Evolutionary conservation across 2,113 vertebrate species (phyloP).

Genomic region (Pseudonaja textilis): DNA sequence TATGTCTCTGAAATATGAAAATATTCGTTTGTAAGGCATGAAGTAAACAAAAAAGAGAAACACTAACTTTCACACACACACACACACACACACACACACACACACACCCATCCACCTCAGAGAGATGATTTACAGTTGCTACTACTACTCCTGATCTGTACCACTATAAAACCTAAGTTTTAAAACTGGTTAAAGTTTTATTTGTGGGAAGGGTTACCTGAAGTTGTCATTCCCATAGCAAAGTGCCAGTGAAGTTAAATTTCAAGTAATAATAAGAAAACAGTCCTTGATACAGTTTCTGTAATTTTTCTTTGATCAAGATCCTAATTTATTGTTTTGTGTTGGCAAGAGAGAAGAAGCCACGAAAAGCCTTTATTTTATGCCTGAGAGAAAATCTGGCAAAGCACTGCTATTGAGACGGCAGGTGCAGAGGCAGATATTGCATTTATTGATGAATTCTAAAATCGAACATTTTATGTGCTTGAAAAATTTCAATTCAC

Average conservation of each 20-base stretch:
- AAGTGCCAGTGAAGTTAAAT: background rate
- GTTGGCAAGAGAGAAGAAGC: constrained; percentile 27
- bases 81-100: background rate
- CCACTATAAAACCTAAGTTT: background rate
- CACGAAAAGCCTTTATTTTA: constrained; percentile 39
- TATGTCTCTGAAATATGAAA: constrained; percentile 45
- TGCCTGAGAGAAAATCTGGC: constrained; percentile 25
- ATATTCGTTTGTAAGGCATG: background rate
- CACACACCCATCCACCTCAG: too few relatives aligned
- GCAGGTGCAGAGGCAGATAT: background rate
- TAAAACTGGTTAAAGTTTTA: constrained; percentile 15
- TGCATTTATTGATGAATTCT: background rate
- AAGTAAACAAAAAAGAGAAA: background rate
- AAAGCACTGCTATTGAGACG: background rate
- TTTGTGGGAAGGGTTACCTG: background rate
- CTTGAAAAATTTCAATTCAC: background rate
- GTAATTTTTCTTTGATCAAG: constrained; percentile 32
- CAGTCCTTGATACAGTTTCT: constrained; percentile 40
- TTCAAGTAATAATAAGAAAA: constrained; percentile 35
- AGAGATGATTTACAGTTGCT: background rate
- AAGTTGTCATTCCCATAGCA: background rate
- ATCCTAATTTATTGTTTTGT: constrained; percentile 39
- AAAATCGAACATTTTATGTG: background rate
- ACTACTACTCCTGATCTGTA: background rate
- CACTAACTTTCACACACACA: background rate